Evolutionary conservation across 2,113 vertebrate species (phyloP).

Genomic region (Speoplatyrhinus poulsoni): DNA sequence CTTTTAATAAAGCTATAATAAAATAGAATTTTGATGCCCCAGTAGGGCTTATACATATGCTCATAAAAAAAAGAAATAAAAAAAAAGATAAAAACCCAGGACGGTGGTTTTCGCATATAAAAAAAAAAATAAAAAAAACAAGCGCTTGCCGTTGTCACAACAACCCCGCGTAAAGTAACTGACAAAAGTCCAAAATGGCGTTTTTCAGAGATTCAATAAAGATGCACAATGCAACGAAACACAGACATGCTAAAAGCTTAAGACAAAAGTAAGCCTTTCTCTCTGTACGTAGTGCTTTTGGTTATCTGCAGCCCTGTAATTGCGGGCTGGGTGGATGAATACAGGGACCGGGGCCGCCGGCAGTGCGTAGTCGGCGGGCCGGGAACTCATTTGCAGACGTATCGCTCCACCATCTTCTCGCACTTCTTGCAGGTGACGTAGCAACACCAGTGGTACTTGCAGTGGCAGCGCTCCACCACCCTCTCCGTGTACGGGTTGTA

Average conservation of each 20-base stretch:
- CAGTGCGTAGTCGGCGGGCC: neutral
- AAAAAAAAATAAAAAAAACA: constrained; percentile 44
- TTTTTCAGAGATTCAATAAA: constrained; percentile 50
- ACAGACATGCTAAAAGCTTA: constrained; percentile 68
- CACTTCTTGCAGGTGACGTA: constrained; percentile 98
- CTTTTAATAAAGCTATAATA: constrained; percentile 68
- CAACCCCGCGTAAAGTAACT: constrained; percentile 26
- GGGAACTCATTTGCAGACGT: constrained; percentile 92
- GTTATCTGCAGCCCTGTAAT: constrained; percentile 52
- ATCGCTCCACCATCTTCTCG: constrained; percentile 90
- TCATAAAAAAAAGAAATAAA: constrained; percentile 49
- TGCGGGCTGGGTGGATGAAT: constrained; percentile 6
- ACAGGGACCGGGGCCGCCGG: neutral
- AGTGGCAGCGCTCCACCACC: constrained; percentile 94
- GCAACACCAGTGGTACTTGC: constrained; percentile 99
- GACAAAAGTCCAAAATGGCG: constrained; percentile 37
- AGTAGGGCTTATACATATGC: constrained; percentile 44
- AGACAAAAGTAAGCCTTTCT: constrained; percentile 61
- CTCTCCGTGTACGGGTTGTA: constrained; percentile 98
- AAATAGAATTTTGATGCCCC: constrained; percentile 66
- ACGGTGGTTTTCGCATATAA: constrained; percentile 56
- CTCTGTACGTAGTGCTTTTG: constrained; percentile 71
- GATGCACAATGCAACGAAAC: constrained; percentile 54
- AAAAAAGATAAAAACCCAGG: constrained; percentile 57
- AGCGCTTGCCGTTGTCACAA: constrained; percentile 26